phyloP scores from a whole-genome alignment of 2,888 invertebrate genomes.

The Pachliopta kotzebuea region DNA sequence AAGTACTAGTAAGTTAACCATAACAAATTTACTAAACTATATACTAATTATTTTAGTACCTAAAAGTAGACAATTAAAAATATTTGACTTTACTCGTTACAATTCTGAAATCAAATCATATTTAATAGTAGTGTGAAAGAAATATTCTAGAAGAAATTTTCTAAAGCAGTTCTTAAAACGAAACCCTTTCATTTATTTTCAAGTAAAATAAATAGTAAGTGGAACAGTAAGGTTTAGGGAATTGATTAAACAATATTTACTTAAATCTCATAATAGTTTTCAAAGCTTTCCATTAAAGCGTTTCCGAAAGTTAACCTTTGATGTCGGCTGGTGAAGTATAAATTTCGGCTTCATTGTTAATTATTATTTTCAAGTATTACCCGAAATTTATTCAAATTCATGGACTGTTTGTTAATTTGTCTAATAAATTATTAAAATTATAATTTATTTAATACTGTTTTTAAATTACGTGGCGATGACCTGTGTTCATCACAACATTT shows the following conservation, averaged over 20 bases:
- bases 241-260: slow-evolving; percentile 7
- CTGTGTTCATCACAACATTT: not conserved
- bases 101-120: too few species aligned
- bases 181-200: not conserved
- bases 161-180: not conserved
- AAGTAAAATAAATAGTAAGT: not conserved
- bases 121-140: too few species aligned
- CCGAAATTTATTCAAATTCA: slow-evolving; percentile 6
- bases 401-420: slow-evolving; percentile 1
- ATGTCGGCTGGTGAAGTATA: slow-evolving; percentile 18
- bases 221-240: not conserved
- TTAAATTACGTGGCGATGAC: not conserved
- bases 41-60: too few species aligned
- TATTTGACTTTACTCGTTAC: too few species aligned
- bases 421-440: not conserved
- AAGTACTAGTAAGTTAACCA: too few species aligned
- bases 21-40: too few species aligned
- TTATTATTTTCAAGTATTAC: slow-evolving; percentile 9
- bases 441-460: not conserved
- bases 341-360: slow-evolving; percentile 19
- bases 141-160: too few species aligned
- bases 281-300: slow-evolving; percentile 15
- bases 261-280: slow-evolving; percentile 14
- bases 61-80: too few species aligned
- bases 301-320: slow-evolving; percentile 20